Evolutionary conservation across 2,797 vertebrate genomes (phyloP), one percentile per base, ranked within the genome.

Genomic region (Sebastes diaconus): DNA sequence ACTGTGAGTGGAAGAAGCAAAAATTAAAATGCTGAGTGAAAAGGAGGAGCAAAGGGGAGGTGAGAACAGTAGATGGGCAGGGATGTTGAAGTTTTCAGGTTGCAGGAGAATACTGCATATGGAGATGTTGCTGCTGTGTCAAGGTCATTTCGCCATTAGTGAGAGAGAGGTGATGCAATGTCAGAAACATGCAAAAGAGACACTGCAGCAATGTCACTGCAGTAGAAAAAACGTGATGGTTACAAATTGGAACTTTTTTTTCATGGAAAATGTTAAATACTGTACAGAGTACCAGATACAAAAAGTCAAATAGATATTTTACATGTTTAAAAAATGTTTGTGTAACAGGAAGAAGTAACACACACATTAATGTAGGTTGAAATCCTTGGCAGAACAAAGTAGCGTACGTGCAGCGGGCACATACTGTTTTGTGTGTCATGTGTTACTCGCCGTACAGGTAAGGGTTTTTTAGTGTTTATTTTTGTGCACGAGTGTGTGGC

Each of bases 401-500:
- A 75, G 75, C 22, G 29, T 73, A 77, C 36, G 27, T 83, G 86
- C 76, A 24, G 6, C 30, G 34, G 25, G 20, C 63, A 36, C 70
- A 32, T n/a, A 16, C n/a, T 22, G 55, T 69, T 83, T 57, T 86
- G 79, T 64, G 65, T 80, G 67, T 78, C 68, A 89, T 50, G 42
- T 61, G 55, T 95, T 95, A 93, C 88, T 84, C 91, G 94, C 93
- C 87, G 68, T 91, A 83, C 92, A 90, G 69, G 66, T 89, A 77
- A 68, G 60, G 42, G 25, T 52, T 76, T 71, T 29, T 24, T 67
- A 67, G 24, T 58, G 52, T 71, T 6, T 65, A 18, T 57, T 59
- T 68, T n/a, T 78, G 24, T 61, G 80, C 72, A n/a, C n/a, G 46
- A 67, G 57, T 80, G 75, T 94, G 90, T 72, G 46, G 74, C 13